Conservation (phyloP, 1,140 invertebrate genomes). For the Camponotus floridanus region DNA sequence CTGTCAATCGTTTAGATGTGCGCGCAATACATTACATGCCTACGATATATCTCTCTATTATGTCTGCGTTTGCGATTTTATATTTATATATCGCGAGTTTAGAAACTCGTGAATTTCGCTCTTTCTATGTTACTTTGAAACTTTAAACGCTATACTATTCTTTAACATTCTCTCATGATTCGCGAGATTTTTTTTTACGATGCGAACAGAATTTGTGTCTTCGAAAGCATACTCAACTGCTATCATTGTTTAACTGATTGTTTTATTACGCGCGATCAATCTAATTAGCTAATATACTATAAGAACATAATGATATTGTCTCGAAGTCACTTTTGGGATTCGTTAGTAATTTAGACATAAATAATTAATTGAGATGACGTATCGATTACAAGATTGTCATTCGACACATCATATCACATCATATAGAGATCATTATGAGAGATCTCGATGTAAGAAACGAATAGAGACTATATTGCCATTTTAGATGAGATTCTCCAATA, state of each 20-base stretch:
- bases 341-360: conserved; percentile 4
- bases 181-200: background rate
- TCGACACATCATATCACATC: background rate
- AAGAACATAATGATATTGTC: conserved; percentile 51
- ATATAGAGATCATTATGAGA: background rate
- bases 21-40: background rate
- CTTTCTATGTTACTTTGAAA: background rate
- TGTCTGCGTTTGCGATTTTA: background rate
- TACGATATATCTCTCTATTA: background rate
- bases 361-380: background rate
- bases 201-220: background rate
- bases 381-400: background rate
- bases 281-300: conserved; percentile 52
- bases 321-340: conserved; percentile 41
- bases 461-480: background rate
- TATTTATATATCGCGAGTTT: background rate
- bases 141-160: background rate
- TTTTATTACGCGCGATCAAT: conserved; percentile 40
- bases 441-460: background rate
- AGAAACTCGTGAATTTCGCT: background rate
- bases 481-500: background rate
- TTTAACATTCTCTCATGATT: background rate
- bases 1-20: conserved; percentile 54
- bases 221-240: background rate
- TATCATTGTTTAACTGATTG: conserved; percentile 14